phyloP scores from a whole-genome alignment of 2,888 invertebrate species.

The Pachymerium ferrugineum region DNA sequence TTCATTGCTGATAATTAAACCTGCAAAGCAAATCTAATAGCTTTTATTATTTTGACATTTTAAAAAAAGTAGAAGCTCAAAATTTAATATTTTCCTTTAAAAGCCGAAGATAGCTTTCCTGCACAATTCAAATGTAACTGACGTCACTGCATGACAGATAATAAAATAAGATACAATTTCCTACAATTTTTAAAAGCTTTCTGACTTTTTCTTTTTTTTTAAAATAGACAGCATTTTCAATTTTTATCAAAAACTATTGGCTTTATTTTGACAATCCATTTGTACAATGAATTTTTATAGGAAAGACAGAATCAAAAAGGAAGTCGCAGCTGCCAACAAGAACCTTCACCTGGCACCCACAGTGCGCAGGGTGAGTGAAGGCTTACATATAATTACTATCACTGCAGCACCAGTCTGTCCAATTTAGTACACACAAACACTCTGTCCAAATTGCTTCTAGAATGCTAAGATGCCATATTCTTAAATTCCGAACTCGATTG shows the following conservation, averaged over 20 bases:
- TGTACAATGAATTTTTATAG: conserved; percentile 6
- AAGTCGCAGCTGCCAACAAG: background rate
- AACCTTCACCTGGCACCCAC: background rate
- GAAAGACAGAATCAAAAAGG: conserved; percentile 21
- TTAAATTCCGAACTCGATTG: background rate
- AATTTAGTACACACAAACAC: background rate
- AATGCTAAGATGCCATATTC: background rate
- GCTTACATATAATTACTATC: background rate
- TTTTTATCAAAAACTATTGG: conserved; percentile 5
- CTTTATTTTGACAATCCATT: background rate
- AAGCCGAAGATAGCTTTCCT: background rate
- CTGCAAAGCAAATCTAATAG: background rate
- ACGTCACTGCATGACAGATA: conserved; percentile 3
- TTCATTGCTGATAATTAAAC: conserved; percentile 5
- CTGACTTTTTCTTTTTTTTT: background rate
- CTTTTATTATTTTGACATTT: background rate
- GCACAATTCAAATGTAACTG: conserved; percentile 1
- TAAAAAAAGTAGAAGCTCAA: background rate
- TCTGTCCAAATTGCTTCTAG: too few relatives aligned
- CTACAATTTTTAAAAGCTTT: background rate
- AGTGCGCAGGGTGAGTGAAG: background rate
- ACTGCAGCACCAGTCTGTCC: background rate
- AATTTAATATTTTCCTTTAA: conserved; percentile 6
- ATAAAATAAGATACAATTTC: background rate
- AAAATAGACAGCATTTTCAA: background rate